Conservation (phyloP, 2,113 vertebrate genomes). For the Anguilla japonica region DNA sequence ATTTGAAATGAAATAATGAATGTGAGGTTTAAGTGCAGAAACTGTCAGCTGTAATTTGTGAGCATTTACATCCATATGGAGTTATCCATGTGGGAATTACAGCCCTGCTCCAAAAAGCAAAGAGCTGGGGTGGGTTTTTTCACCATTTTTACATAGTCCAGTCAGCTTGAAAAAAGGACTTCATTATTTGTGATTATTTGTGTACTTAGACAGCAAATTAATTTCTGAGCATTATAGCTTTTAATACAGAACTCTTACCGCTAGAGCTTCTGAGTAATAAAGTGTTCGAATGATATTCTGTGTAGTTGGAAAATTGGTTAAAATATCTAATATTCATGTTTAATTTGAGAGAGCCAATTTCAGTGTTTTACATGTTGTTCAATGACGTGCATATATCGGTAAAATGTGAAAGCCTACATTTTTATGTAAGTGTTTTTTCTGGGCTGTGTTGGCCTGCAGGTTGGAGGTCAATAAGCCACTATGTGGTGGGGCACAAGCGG, state of each 20-base stretch:
- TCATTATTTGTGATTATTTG: neutral
- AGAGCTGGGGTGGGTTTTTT: conserved; percentile 42
- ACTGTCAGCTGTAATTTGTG: too few relatives aligned
- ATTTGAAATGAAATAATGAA: too few relatives aligned
- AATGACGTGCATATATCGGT: neutral
- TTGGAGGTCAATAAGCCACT: neutral
- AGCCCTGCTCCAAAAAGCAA: conserved; percentile 58
- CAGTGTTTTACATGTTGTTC: neutral
- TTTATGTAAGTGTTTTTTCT: neutral
- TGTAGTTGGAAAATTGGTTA: neutral
- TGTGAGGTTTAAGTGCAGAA: too few relatives aligned
- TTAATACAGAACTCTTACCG: neutral
- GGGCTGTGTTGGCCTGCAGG: neutral
- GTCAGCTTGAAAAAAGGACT: neutral
- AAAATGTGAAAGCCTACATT: neutral
- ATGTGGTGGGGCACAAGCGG: neutral
- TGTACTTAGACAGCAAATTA: neutral
- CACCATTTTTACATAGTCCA: neutral
- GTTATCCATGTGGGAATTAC: too few relatives aligned
- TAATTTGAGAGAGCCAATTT: neutral
- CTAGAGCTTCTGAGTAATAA: neutral
- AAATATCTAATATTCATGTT: neutral
- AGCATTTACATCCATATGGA: too few relatives aligned
- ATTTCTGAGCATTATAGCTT: neutral
- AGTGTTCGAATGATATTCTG: neutral